Base-by-base conservation (phyloP, 1,140 invertebrate species). In the Drosophila mauritiana region DNA sequence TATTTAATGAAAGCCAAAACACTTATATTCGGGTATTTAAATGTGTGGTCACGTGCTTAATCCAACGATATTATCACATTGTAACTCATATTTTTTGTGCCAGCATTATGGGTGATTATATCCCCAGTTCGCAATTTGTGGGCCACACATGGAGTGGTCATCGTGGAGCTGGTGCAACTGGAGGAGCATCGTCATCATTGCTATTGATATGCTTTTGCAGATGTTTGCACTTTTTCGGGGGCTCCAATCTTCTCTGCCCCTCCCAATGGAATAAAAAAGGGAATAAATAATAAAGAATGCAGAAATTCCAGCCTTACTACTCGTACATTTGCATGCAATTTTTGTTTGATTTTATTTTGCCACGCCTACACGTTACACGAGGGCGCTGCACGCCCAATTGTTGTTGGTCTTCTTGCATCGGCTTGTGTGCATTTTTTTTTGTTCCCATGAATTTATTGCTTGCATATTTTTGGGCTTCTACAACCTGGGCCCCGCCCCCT, bases 301-400 rank as follows among this genome's bases (percentile, higher is more conserved):
- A n/a, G n/a, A 25, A 43, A 17, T n/a, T 46, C 13, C 15, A 31
- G 27, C 17, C 4, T 34, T 31, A 36, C 43, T 15, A 11, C 48
- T 25, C 15, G 31, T 45, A 22, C 45, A 73, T 74, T 64, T 67
- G 57, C 22, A 15, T 42, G 59, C 34, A 62, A 40, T 25, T 75
- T 82, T 78, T 73, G 76, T 85, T 85, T 88, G 74, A 88, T 75
- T 86, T 88, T 68, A 75, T 88, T 88, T 86, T 74, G 78, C 63
- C 82, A 85, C 81, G 81, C 81, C 81, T 78, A 78, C 73, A 76
- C 45, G 52, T 80, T 80, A 59, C 42, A 40, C 55, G 58, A 31
- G 49, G 20, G 12, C 27, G 49, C 48, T 39, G 37, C 13, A 12
- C 45, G 59, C 46, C 36, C 54, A 62, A 37, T 62, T 74, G 67